Conservation (phyloP, 2,797 vertebrate species). For the Triplophysa yarkandensis region DNA sequence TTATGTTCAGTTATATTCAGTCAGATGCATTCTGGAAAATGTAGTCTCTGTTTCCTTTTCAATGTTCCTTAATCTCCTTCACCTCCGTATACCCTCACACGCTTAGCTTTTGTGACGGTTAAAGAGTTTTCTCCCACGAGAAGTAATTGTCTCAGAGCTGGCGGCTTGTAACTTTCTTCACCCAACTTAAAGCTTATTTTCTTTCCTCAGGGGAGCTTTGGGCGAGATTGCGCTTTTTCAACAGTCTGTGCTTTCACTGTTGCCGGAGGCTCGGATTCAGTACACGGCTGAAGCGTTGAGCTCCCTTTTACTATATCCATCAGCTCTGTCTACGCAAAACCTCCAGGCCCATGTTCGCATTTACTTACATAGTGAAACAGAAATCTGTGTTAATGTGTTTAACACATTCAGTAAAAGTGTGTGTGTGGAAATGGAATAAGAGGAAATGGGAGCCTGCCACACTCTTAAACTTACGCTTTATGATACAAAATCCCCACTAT, state of each 20-base stretch:
- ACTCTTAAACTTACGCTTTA: not conserved
- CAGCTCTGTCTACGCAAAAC: constrained; percentile 7
- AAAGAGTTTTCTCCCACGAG: constrained; percentile 32
- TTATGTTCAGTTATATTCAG: no score
- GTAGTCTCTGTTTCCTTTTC: not conserved
- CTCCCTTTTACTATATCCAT: constrained; percentile 14
- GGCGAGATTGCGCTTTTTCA: constrained; percentile 27
- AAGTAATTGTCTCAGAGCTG: constrained; percentile 33
- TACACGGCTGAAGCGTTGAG: constrained; percentile 34
- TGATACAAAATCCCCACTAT: no score
- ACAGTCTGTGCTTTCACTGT: constrained; percentile 34
- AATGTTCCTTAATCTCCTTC: not conserved
- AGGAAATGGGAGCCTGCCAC: not conserved
- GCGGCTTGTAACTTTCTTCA: constrained; percentile 27
- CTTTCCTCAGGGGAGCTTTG: constrained; percentile 16
- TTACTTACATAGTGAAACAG: not conserved
- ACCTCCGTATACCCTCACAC: not conserved
- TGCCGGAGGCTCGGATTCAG: constrained; percentile 25
- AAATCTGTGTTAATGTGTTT: constrained; percentile 9
- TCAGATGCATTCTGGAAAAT: constrained; percentile 6
- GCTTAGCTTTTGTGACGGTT: constrained; percentile 21
- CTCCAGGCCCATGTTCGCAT: not conserved
- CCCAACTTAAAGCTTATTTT: constrained; percentile 39
- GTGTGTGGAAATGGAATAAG: constrained; percentile 3
- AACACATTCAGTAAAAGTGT: not conserved